Percentiles rank a stretch among this genome's conserved stretches.
These are phyloP conservation scores for Poeciliopsis occidentalis DNA, from an alignment of 2,113 vertebrate genomes.

Conservation along the genomic window DNA sequence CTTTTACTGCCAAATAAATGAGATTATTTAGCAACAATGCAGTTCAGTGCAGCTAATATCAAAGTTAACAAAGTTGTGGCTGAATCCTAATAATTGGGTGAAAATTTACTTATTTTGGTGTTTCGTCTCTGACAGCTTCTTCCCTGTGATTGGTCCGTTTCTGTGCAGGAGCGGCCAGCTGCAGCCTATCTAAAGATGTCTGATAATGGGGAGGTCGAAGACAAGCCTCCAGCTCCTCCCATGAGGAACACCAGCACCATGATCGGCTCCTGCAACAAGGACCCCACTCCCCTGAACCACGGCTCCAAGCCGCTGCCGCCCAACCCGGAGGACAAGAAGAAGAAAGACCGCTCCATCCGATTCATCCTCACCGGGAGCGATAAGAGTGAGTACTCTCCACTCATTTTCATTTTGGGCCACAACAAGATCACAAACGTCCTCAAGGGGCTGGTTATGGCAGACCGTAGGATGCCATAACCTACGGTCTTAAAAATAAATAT, in stretches of 20 bases:
- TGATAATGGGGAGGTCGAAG: conserved; percentile 93
- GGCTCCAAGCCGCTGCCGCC: conserved; percentile 95
- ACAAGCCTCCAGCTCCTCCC: conserved; percentile 95
- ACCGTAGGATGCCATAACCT: no score
- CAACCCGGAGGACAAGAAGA: conserved; percentile 96
- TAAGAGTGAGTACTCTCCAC: conserved; percentile 85
- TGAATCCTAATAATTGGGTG: no score
- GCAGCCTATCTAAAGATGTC: conserved; percentile 87
- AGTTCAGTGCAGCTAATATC: no score
- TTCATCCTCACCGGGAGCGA: conserved; percentile 92
- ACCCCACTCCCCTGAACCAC: conserved; percentile 87
- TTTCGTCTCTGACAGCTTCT: neutral
- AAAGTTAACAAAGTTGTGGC: no score
- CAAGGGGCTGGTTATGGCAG: no score
- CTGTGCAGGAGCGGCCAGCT: conserved; percentile 72
- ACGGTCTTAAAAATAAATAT: no score
- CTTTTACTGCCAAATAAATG: no score
- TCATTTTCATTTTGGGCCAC: neutral
- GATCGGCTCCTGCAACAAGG: conserved; percentile 90
- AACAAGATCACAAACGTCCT: no score
- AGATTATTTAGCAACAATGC: no score
- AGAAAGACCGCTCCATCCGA: conserved; percentile 90
- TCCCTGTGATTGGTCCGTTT: conserved; percentile 21
- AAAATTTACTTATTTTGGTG: neutral
- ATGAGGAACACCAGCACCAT: conserved; percentile 98